phyloP scores from a whole-genome alignment of 2,797 vertebrate species.

The Streptopelia turtur region DNA sequence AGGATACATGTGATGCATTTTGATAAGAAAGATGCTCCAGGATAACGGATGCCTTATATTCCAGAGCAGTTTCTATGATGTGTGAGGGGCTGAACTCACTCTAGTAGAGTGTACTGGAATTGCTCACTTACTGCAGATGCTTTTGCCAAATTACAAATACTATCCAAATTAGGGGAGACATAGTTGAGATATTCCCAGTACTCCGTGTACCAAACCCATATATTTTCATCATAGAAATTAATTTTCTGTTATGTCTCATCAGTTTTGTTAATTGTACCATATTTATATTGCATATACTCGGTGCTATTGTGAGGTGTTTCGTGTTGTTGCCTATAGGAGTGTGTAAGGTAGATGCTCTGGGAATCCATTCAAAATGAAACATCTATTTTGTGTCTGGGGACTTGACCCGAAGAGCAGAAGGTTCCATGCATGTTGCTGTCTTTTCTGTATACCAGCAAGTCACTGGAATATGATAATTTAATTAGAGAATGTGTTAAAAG shows the following conservation, averaged over 20 bases:
- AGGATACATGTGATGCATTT: neutral
- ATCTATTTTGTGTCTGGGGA: neutral
- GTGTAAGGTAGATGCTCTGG: neutral
- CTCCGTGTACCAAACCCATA: neutral
- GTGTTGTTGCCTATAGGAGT: neutral
- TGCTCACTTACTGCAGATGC: neutral
- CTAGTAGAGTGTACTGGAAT: fast-evolving
- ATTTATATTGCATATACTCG: neutral
- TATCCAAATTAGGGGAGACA: neutral
- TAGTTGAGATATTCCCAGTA: neutral
- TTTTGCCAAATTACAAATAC: neutral
- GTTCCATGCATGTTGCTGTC: neutral
- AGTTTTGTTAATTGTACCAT: neutral
- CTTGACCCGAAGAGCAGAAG: neutral
- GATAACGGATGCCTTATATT: neutral
- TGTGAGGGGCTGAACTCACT: neutral
- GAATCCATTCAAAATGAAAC: neutral
- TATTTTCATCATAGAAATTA: neutral
- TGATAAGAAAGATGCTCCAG: neutral
- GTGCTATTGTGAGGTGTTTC: neutral
- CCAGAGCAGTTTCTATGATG: neutral
- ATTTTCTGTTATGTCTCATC: neutral
- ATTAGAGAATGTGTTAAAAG: neutral
- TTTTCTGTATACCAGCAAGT: neutral
- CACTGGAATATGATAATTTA: neutral